phyloP scores from a whole-genome alignment of 2,888 invertebrate genomes.

The Acronicta leporina region DNA sequence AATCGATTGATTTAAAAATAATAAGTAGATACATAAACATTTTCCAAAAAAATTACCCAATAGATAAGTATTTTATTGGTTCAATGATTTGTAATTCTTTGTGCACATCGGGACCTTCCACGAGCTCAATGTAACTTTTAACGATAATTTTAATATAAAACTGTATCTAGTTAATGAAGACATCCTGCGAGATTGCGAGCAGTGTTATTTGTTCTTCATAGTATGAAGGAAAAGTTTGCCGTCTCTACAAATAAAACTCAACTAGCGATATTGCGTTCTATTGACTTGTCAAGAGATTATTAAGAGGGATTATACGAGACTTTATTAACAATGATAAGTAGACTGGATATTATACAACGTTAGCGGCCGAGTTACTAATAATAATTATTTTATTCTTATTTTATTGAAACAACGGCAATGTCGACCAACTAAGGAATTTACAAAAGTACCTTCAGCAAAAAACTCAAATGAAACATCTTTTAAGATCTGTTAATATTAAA shows the following conservation, averaged over 20 bases:
- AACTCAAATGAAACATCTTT: background rate
- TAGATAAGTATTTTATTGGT: too few species aligned
- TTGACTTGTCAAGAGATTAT: background rate
- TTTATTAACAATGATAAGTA: background rate
- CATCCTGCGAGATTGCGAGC: background rate
- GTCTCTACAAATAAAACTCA: conserved; percentile 16
- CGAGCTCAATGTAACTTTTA: background rate
- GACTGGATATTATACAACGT: background rate
- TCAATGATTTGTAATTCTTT: too few species aligned
- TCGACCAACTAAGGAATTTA: background rate
- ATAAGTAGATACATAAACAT: too few species aligned
- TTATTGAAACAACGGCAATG: background rate
- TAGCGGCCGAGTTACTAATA: background rate
- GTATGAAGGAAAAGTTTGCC: conserved; percentile 14
- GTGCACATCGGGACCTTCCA: too few species aligned
- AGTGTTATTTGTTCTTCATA: conserved; percentile 21
- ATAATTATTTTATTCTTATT: background rate
- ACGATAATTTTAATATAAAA: background rate
- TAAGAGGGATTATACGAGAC: background rate
- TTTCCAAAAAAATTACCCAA: too few species aligned
- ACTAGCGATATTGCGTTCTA: conserved; percentile 19
- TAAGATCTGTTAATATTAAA: too few species aligned
- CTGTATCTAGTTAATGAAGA: background rate
- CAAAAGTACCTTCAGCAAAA: background rate
- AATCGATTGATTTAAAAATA: too few species aligned